phyloP scores from a whole-genome alignment of 2,113 vertebrate species.

The Zosterops hypoxanthus region DNA sequence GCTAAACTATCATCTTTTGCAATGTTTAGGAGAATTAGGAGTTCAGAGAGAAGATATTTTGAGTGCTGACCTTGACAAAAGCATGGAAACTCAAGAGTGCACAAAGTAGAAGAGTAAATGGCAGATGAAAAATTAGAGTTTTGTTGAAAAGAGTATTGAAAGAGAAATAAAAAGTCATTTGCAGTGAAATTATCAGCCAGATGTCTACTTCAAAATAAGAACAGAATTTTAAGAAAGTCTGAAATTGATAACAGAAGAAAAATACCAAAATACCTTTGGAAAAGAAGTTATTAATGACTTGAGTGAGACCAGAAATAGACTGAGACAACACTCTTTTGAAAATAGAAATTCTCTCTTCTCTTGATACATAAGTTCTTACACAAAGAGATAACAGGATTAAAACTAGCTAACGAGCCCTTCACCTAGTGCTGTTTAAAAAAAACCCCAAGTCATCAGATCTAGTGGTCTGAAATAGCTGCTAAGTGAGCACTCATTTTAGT shows the following conservation, averaged over 20 bases:
- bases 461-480: background rate
- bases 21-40: constrained; percentile 11
- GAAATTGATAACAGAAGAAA: background rate
- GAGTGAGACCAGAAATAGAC: background rate
- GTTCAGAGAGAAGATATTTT: constrained; percentile 39
- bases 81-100: background rate
- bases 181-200: background rate
- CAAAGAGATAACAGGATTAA: background rate
- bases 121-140: background rate
- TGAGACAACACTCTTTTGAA: background rate
- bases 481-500: background rate
- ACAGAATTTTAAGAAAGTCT: background rate
- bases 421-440: background rate
- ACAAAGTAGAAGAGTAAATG: background rate
- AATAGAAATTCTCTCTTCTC: background rate
- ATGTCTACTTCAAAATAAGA: background rate
- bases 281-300: background rate
- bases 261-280: background rate
- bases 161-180: background rate
- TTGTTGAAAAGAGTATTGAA: background rate
- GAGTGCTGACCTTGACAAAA: constrained; percentile 36
- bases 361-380: background rate
- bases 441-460: background rate
- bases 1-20: constrained; percentile 1
- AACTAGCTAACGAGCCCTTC: background rate